These are phyloP conservation scores for Conistra vaccinii DNA, from an alignment of 2,888 invertebrate species.

Conservation along the genomic window DNA sequence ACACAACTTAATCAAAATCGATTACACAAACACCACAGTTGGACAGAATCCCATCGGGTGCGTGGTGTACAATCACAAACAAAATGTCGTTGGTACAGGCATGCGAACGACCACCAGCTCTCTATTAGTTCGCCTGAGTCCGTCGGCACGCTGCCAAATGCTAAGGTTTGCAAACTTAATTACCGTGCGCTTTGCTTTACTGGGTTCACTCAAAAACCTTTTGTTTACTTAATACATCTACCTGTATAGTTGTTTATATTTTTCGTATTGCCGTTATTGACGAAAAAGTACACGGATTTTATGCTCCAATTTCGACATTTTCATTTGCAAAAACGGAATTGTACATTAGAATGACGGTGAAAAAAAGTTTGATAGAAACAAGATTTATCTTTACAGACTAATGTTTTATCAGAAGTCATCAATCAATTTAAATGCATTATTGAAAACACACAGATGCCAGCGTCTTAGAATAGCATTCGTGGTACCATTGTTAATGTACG, in stretches of 20 bases:
- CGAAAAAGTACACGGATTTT: neutral
- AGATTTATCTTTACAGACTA: constrained; percentile 42
- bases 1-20: constrained; percentile 66
- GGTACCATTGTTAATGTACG: constrained; percentile 43
- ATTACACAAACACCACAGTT: constrained; percentile 62
- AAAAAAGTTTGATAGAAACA: constrained; percentile 40
- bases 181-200: constrained; percentile 57
- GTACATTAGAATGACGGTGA: neutral
- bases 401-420: constrained; percentile 54
- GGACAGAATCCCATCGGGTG: constrained; percentile 48
- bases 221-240: constrained; percentile 32
- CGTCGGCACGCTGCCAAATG: constrained; percentile 72
- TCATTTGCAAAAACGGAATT: neutral
- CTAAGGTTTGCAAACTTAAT: constrained; percentile 72
- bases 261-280: neutral
- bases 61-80: constrained; percentile 63
- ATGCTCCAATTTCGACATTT: neutral
- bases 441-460: constrained; percentile 46
- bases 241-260: constrained; percentile 14
- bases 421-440: constrained; percentile 60
- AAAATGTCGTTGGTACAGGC: constrained; percentile 56
- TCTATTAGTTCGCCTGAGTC: constrained; percentile 56
- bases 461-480: constrained; percentile 34
- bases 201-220: constrained; percentile 41
- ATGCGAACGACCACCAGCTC: constrained; percentile 54